Conservation (phyloP, 2,888 invertebrate genomes). For the Cremastinae sp. region DNA sequence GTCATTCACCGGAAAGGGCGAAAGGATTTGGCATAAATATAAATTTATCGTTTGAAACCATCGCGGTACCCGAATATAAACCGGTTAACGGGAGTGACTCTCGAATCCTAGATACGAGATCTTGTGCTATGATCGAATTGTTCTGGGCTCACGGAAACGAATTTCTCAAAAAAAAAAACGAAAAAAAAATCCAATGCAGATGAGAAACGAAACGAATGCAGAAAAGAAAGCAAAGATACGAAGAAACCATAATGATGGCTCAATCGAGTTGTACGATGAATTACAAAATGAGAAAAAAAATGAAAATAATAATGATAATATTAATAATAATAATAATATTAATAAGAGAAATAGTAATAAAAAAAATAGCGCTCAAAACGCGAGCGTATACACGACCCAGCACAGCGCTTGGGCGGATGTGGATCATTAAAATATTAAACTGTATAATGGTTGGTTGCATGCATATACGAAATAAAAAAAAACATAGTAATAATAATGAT, state of each 20-base stretch:
- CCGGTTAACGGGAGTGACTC: too few relatives aligned
- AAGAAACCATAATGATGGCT: constrained; percentile 51
- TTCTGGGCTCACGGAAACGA: constrained; percentile 48
- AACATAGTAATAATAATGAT: constrained; percentile 62
- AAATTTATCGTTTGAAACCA: too few relatives aligned
- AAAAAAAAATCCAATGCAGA: not conserved
- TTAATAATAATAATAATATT: constrained; percentile 47
- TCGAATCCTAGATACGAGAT: constrained; percentile 6
- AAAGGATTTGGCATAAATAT: too few relatives aligned
- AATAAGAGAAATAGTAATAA: constrained; percentile 9
- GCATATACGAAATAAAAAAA: constrained; percentile 71
- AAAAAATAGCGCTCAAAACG: constrained; percentile 61
- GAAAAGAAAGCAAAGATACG: constrained; percentile 35
- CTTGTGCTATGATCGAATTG: constrained; percentile 49
- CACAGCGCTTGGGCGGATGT: constrained; percentile 69
- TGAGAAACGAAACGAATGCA: not conserved
- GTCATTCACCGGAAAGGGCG: too few relatives aligned
- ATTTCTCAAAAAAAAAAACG: constrained; percentile 21
- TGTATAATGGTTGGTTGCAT: constrained; percentile 72
- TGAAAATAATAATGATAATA: constrained; percentile 57
- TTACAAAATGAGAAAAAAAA: constrained; percentile 48
- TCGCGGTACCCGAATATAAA: too few relatives aligned
- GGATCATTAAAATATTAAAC: constrained; percentile 60
- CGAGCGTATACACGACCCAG: constrained; percentile 64
- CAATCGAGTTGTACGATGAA: constrained; percentile 46